Percentiles rank a stretch among this genome's conserved stretches.
Conservation (phyloP, 2,888 invertebrate species). For the Chalcosyrphus nemorum region DNA sequence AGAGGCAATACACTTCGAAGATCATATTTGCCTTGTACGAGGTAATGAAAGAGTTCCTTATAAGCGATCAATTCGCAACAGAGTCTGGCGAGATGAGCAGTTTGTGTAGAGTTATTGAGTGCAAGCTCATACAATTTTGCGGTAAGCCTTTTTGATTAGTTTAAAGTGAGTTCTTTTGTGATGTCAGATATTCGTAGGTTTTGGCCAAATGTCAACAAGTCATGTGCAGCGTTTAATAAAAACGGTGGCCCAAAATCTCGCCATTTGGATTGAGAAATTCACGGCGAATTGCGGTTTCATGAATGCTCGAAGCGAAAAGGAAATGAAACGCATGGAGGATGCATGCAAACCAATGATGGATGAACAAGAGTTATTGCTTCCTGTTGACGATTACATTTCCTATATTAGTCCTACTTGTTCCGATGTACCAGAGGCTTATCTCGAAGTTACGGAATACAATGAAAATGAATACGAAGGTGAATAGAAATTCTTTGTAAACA, state of each 20-base stretch:
- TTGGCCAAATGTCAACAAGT: conserved; percentile 77
- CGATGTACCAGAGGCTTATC: conserved; percentile 42
- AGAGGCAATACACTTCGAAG: conserved; percentile 66
- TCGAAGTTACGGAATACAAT: conserved; percentile 73
- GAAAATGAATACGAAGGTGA: conserved; percentile 47
- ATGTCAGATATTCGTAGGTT: conserved; percentile 74
- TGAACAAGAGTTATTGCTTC: conserved; percentile 76
- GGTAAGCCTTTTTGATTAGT: conserved; percentile 72
- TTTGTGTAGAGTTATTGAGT: conserved; percentile 77
- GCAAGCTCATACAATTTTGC: conserved; percentile 77
- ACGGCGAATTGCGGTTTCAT: conserved; percentile 79
- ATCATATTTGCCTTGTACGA: conserved; percentile 79
- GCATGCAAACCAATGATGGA: conserved; percentile 1
- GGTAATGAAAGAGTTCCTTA: conserved; percentile 79
- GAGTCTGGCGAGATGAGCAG: conserved; percentile 75
- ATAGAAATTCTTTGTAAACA: background rate
- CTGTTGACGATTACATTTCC: conserved; percentile 79
- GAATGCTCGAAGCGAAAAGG: conserved; percentile 65
- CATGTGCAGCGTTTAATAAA: conserved; percentile 78
- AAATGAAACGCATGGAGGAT: background rate
- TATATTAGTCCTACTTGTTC: conserved; percentile 33
- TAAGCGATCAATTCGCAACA: conserved; percentile 78
- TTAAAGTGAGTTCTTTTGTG: background rate
- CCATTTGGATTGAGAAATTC: conserved; percentile 80
- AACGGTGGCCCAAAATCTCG: conserved; percentile 78